Evolutionary conservation across 2,113 vertebrate genomes (phyloP), one percentile per base, ranked within the genome.

Genomic region (Crotophaga sulcirostris): DNA sequence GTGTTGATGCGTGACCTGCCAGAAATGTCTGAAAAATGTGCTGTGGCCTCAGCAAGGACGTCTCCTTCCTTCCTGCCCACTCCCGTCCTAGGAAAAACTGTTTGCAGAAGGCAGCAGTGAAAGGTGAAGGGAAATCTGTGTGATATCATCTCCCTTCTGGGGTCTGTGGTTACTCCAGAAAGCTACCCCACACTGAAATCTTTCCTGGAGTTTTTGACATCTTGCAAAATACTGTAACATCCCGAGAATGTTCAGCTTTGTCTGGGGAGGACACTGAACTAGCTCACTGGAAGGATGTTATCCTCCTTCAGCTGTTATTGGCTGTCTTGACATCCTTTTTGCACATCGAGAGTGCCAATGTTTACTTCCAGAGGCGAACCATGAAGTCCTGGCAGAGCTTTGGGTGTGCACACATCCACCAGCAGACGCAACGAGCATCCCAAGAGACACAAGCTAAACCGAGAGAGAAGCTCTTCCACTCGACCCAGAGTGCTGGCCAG

Each of bases 391-490:
- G 9, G 56, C 75, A 29, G 67, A 28, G 55, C 72, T 34, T 54
- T 4, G 42, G 33, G 7, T 2, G 16, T 13, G 24, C 16, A 0
- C 6, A 36, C 3, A 2, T 5, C 20, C 42, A 3, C 38, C 62
- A 33, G 59, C 25, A 72, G 36, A 14, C 0, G 0, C 67, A 58
- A 31, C 6, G 0, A 81, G 3, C 33, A 33, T 89, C 64, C 76
- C 80, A 2, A 18, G 10, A 12, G 69, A 31, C 52, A 45, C 55
- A 40, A 42, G 28, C 12, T 29, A 26, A 68, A 40, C 31, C 3
- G 6, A 4, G 52, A 23, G 18, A 18, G 40, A 52, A 81, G 40
- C 40, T 29, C 49, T 44, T 40, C 33, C 29, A 10, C 18, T 16
- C 5, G 7, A 12, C 26, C 3, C 5, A 3, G 58, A 7, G 24